Evolutionary conservation across 2,888 invertebrate species (phyloP), one percentile per base, ranked within the genome.

Genomic region (Argynnis bischoffii): DNA sequence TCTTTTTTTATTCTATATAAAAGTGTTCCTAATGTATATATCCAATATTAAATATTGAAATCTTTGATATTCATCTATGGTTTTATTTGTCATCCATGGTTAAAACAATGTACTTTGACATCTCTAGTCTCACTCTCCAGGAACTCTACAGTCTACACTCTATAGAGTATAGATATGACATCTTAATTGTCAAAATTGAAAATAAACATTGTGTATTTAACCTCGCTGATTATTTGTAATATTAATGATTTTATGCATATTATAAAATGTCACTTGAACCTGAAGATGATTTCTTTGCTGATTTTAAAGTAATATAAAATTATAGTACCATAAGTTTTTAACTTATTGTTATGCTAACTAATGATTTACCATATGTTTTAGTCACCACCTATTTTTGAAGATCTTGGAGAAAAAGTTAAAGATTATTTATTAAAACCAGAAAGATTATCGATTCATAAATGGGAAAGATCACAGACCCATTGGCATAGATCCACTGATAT

Each of bases 401-500:
- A 95, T 74, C 91, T 96, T 46, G 91, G 93, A 76, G 94, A 95
- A 72, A 93, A 94, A 73, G 87, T 97, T 46, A 94, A 94, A 78
- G 93, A 94, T 61, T 96, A 95, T 75, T 87, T 96, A 50, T 86
- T 95, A 64, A 94, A 94, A 76, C 95, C 95, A 2, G 96, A 96
- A 77, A 93, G 93, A 70, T 87, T 97, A 55, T 95, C 96, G 0
- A 96, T 97, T 73, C 96, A 97, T 84, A 93, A 95, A 75, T 94
- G 95, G 85, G 94, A 95, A 79, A 93, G 93, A 75, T 94, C 94
- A 21, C 96, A 96, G 78, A 93, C 93, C 79, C 95, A 94, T 78
- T 96, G 77, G 77, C 73, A 75, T 31, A 71, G 77, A 63, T 72
- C 72, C 55, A 69, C 71, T 15, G 75, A 78, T 64, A 67, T 78